phyloP scores from a whole-genome alignment of 2,888 invertebrate species.

The Amorpha juglandis region DNA sequence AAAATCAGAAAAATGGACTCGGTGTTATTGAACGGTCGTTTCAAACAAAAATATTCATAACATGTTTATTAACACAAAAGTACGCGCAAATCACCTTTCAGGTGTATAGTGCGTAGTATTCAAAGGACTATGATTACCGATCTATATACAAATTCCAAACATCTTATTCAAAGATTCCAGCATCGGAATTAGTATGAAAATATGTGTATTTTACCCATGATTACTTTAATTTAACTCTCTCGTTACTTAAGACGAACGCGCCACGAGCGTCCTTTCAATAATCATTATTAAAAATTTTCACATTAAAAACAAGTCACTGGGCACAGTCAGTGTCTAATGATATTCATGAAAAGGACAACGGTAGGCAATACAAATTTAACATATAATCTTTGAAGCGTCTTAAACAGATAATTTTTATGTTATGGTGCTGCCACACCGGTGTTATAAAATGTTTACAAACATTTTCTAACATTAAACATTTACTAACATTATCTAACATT shows the following conservation, averaged over 20 bases:
- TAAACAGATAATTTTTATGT: neutral
- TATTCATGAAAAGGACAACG: neutral
- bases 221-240: slow-evolving; percentile 31
- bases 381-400: neutral
- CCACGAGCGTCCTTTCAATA: neutral
- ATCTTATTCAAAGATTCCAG: slow-evolving; percentile 40
- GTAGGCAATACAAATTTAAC: neutral
- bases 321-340: neutral
- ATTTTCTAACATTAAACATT: no score
- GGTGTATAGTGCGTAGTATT: slow-evolving; percentile 42
- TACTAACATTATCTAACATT: no score
- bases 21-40: neutral
- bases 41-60: neutral
- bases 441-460: no score
- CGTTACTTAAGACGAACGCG: neutral
- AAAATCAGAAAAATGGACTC: slow-evolving; percentile 14
- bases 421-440: no score
- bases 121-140: slow-evolving; percentile 38
- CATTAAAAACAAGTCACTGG: no score
- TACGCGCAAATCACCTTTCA: slow-evolving; percentile 54
- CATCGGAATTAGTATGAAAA: slow-evolving; percentile 53
- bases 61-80: slow-evolving; percentile 30
- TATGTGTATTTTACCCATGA: slow-evolving; percentile 49
- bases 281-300: no score
- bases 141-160: slow-evolving; percentile 54